Base-by-base conservation (phyloP, 2,888 invertebrate species). In the Platycheirus albimanus region DNA sequence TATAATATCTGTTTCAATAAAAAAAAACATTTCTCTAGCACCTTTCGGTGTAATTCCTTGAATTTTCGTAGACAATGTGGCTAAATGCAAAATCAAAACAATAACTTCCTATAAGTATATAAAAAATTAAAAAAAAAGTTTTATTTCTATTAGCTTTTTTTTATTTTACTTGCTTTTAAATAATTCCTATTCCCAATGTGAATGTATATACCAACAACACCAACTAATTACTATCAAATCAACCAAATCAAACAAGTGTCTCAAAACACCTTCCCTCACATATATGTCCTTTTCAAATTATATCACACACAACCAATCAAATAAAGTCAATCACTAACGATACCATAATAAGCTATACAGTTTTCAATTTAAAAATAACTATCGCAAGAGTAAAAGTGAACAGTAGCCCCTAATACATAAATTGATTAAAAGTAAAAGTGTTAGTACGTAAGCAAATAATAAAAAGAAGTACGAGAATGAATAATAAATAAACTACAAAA, bases 381-480 rank as follows among this genome's bases (percentile, higher is more conserved):
- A 72, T 54, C 69, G 43, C 49, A 45, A 83, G 58, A 58, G 83
- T 83, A 78, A 83, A 83, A 83, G 78, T 78, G 78, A 78, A 83
- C 83, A 83, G 83, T 83, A 83, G 83, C 78, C 30, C 64, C 67
- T 67, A 61, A 83, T 58, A 78, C 78, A 78, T 78, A 83, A 83
- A 83, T 78, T 83, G 78, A 83, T 78, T 83, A 83, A 83, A 83
- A 83, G 83, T 83, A 83, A 83, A 83, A 83, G 83, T 83, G 83
- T 78, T 78, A 78, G 83, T 83, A 83, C 72, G 78, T 83, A 83
- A 83, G 78, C 78, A 83, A 78, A 83, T 83, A 83, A 71, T 58
- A 63, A 47, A 56, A 69, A 70, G 49, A 63, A 69, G 11, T 20
- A 75, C 69, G 17, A 47, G 30, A 45, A 66, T 38, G n/a, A 64